Conservation (phyloP, 2,797 vertebrate species). For the Ispidina lecontei region DNA sequence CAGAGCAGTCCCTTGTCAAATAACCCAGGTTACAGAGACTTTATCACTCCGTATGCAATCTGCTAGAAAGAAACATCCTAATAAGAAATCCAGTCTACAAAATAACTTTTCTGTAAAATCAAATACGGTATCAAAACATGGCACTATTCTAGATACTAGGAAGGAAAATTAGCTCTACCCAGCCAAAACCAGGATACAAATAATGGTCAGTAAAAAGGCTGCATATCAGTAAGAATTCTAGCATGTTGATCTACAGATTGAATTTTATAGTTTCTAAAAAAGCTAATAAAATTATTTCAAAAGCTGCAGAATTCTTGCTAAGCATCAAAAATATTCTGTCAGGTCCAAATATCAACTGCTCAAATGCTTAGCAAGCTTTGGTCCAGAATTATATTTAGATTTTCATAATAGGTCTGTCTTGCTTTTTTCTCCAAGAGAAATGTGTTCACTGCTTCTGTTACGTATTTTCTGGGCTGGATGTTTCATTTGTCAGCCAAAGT, state of each 20-base stretch:
- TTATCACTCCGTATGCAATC: background rate
- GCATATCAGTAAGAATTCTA: background rate
- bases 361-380: background rate
- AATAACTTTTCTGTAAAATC: background rate
- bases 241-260: background rate
- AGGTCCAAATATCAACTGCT: background rate
- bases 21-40: background rate
- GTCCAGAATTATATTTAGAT: background rate
- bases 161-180: background rate
- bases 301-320: background rate
- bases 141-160: background rate
- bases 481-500: constrained; percentile 5
- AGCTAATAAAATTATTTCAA: background rate
- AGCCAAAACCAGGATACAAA: background rate
- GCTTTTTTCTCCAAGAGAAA: background rate
- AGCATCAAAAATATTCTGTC: background rate
- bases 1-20: background rate
- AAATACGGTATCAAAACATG: background rate
- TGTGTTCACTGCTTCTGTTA: background rate
- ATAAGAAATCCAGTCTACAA: background rate
- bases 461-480: background rate
- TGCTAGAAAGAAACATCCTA: background rate
- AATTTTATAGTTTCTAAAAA: background rate
- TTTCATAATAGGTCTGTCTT: background rate
- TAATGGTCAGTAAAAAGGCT: background rate